These are phyloP conservation scores for Ladona fulva DNA, from an alignment of 1,140 invertebrate genomes.

Conservation along the genomic window DNA sequence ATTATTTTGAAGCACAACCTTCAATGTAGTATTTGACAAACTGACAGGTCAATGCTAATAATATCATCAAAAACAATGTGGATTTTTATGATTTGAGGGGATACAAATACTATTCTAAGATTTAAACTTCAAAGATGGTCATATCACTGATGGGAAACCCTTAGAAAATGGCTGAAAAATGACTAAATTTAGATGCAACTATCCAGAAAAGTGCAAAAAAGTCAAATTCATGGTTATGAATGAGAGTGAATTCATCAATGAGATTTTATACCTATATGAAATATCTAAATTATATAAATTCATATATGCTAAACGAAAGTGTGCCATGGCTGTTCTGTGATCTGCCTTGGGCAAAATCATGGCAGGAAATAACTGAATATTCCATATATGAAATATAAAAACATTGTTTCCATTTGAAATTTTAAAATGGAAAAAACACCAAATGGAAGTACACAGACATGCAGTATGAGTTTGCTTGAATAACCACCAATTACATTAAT, in stretches of 20 bases:
- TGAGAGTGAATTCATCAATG: not conserved
- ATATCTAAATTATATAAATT: not conserved
- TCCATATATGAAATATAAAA: not conserved
- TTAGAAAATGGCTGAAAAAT: not conserved
- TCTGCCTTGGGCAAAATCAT: not conserved
- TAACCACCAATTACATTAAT: not conserved
- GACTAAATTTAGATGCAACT: not conserved
- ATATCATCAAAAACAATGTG: too few species aligned
- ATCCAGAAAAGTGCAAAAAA: constrained; percentile 6
- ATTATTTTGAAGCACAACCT: too few species aligned
- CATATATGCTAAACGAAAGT: not conserved
- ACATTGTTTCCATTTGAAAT: constrained; percentile 7
- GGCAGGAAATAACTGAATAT: not conserved
- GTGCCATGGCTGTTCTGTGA: not conserved
- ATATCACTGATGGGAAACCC: constrained; percentile 4
- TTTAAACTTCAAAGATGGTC: not conserved
- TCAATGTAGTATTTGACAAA: too few species aligned
- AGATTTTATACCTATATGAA: not conserved
- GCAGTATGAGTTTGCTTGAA: constrained; percentile 12
- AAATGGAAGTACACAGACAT: constrained; percentile 11
- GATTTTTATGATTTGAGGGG: too few species aligned
- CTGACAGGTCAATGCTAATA: too few species aligned
- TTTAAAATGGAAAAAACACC: constrained; percentile 8
- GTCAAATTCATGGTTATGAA: not conserved
- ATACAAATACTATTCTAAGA: not conserved